phyloP scores from a whole-genome alignment of 2,888 invertebrate genomes.

The Automeris io region DNA sequence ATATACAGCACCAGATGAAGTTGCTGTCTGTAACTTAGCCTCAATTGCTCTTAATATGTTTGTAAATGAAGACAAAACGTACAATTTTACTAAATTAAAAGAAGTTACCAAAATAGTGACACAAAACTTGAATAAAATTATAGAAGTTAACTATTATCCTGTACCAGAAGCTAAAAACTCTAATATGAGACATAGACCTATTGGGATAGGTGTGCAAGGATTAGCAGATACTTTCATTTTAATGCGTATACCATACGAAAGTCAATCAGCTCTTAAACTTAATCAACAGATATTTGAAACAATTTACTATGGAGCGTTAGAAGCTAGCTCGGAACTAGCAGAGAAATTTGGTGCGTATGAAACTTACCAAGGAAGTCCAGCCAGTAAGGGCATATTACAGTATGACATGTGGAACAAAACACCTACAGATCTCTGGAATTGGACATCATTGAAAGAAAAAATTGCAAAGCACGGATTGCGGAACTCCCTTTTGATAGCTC shows the following conservation, averaged over 20 bases:
- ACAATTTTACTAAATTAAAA: conserved; percentile 91
- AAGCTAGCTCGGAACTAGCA: conserved; percentile 96
- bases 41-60: conserved; percentile 98
- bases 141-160: conserved; percentile 97
- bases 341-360: conserved; percentile 90
- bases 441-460: conserved; percentile 87
- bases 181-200: conserved; percentile 90
- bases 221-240: conserved; percentile 97
- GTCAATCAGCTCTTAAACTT: conserved; percentile 87
- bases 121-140: conserved; percentile 95
- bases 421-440: conserved; percentile 93
- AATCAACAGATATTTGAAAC: conserved; percentile 99
- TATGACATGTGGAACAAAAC: conserved; percentile 98
- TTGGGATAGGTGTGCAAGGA: conserved; percentile 97
- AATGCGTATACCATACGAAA: conserved; percentile 95
- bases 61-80: conserved; percentile 86
- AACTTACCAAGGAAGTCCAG: conserved; percentile 94
- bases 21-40: conserved; percentile 98
- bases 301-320: conserved; percentile 96
- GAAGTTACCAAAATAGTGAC: conserved; percentile 92
- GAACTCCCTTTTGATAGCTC: conserved; percentile 95
- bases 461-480: conserved; percentile 93
- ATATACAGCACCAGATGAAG: conserved; percentile 93
- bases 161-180: conserved; percentile 91
- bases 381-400: conserved; percentile 96